A percentile compares a stretch with the other conserved stretches of the same genome.
These are phyloP conservation scores for Sparus aurata DNA, from an alignment of 2,797 vertebrate genomes.

Conservation along the genomic window DNA sequence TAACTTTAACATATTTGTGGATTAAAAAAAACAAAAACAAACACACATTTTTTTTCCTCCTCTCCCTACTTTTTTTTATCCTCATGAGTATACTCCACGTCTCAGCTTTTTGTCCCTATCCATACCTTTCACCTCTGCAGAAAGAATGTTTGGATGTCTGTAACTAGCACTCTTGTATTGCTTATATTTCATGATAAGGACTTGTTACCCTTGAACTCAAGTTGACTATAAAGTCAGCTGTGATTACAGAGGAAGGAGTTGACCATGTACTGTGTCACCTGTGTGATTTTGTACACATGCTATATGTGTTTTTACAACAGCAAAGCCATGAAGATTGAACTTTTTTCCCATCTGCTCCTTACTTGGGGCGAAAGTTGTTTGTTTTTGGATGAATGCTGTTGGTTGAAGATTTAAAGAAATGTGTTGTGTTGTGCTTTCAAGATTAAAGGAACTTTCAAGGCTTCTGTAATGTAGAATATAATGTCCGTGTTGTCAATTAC, in stretches of 20 bases:
- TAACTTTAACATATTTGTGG: neutral
- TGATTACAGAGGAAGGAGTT: neutral
- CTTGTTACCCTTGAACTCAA: slow-evolving; percentile 3
- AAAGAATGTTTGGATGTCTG: too few species aligned
- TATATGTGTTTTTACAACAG: neutral
- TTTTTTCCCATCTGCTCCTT: neutral
- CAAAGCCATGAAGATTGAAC: neutral
- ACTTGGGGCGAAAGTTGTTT: neutral
- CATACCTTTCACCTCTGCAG: neutral
- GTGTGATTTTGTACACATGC: neutral
- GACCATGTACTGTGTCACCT: too few species aligned
- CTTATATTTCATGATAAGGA: slow-evolving; percentile 1
- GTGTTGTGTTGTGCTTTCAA: neutral
- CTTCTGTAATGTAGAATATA: slow-evolving; percentile 13
- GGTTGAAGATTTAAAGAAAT: neutral
- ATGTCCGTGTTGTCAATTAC: neutral
- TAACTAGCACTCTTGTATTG: neutral
- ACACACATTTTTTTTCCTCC: too few species aligned
- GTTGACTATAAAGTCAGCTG: neutral
- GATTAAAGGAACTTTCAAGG: neutral
- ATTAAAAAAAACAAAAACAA: neutral
- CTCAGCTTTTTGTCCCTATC: neutral
- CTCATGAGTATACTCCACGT: neutral
- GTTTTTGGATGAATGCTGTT: neutral
- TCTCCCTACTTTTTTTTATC: neutral